phyloP scores from a whole-genome alignment of 64 coral and sea anemone species.

The Trachythela sp. region DNA sequence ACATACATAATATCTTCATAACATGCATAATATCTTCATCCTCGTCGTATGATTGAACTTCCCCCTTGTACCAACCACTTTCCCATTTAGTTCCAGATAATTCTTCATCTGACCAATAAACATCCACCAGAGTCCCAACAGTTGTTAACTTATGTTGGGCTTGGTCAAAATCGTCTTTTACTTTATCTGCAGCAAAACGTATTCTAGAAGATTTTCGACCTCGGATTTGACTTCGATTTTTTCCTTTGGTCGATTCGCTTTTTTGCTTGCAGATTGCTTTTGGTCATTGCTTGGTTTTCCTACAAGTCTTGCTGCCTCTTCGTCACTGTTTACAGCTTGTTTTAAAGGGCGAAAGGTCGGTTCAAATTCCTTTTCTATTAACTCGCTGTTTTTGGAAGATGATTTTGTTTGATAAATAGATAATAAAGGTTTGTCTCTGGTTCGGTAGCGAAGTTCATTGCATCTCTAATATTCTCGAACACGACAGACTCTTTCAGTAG shows the following conservation, averaged over 20 bases:
- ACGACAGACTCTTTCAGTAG: neutral
- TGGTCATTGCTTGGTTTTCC: neutral
- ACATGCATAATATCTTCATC: neutral
- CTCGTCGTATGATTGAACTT: slow-evolving; percentile 25
- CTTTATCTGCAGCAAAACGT: neutral
- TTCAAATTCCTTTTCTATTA: too few species aligned
- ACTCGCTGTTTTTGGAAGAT: neutral
- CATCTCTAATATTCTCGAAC: neutral
- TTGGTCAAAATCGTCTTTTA: neutral
- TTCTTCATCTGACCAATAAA: neutral
- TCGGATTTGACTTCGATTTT: neutral
- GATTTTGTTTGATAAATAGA: neutral
- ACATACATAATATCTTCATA: too few species aligned
- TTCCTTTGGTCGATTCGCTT: neutral
- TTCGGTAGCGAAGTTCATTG: neutral
- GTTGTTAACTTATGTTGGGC: neutral
- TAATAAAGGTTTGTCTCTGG: slow-evolving; percentile 2
- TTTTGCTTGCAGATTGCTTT: neutral
- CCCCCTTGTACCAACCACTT: slow-evolving; percentile 36
- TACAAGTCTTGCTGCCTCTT: too few species aligned
- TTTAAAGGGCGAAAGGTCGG: too few species aligned
- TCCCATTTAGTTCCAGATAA: slow-evolving; percentile 9
- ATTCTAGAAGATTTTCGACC: neutral
- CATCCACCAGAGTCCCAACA: neutral
- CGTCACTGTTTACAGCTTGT: too few species aligned